phyloP scores from a whole-genome alignment of 2,888 invertebrate genomes.

The Ochropleura plecta region DNA sequence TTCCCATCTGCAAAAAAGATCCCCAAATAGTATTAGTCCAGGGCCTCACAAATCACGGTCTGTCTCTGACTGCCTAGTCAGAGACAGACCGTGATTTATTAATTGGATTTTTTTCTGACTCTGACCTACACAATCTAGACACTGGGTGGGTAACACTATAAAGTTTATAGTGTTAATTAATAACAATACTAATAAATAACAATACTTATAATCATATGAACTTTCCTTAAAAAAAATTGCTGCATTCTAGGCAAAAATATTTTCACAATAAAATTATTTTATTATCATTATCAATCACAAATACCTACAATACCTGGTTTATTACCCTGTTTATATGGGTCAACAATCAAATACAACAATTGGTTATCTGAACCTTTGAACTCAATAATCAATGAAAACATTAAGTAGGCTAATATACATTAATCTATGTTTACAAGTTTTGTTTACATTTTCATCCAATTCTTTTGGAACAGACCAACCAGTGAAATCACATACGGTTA shows the following conservation, averaged over 20 bases:
- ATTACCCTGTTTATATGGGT: neutral
- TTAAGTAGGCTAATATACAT: neutral
- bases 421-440: neutral
- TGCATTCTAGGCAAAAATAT: neutral
- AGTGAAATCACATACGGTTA: too few relatives aligned
- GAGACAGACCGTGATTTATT: too few relatives aligned
- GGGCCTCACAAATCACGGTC: too few relatives aligned
- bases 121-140: too few relatives aligned
- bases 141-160: too few relatives aligned
- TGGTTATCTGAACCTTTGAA: slow-evolving; percentile 6
- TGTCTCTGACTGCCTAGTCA: too few relatives aligned
- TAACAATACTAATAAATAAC: too few relatives aligned
- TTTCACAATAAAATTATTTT: slow-evolving; percentile 4
- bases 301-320: neutral
- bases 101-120: too few relatives aligned
- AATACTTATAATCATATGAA: neutral
- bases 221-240: neutral
- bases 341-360: slow-evolving; percentile 1
- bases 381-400: neutral
- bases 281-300: neutral
- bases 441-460: neutral
- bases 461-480: neutral
- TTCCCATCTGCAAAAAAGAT: too few relatives aligned
- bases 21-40: too few relatives aligned
- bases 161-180: too few relatives aligned